phyloP scores from a whole-genome alignment of 2,113 vertebrate genomes.

The Bucco capensis region DNA sequence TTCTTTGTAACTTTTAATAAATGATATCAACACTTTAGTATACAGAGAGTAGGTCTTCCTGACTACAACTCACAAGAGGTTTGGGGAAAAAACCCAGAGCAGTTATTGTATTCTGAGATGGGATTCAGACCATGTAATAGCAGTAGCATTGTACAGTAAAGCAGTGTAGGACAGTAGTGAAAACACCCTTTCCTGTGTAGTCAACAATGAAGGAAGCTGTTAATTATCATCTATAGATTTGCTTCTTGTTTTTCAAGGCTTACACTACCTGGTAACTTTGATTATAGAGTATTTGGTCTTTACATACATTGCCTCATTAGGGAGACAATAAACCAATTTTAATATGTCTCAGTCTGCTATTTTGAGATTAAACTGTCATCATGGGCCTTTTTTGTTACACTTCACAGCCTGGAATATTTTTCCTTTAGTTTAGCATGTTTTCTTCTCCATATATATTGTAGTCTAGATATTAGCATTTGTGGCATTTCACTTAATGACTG shows the following conservation, averaged over 20 bases:
- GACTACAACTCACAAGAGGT: constrained; percentile 55
- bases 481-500: constrained; percentile 12
- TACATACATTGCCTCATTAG: constrained; percentile 57
- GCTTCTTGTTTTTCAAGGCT: constrained; percentile 26
- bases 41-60: constrained; percentile 60
- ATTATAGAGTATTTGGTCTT: constrained; percentile 46
- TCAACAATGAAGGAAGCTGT: constrained; percentile 12
- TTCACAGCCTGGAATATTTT: constrained; percentile 55
- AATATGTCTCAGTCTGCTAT: constrained; percentile 58
- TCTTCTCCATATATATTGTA: constrained; percentile 3
- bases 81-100: constrained; percentile 67
- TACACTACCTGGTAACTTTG: constrained; percentile 40
- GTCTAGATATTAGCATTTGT: constrained; percentile 11
- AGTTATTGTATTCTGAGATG: constrained; percentile 65
- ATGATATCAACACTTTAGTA: constrained; percentile 69
- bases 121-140: not conserved
- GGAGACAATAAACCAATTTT: constrained; percentile 65
- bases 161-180: not conserved
- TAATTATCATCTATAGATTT: constrained; percentile 43
- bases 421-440: constrained; percentile 20
- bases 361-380: constrained; percentile 56
- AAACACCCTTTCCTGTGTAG: not conserved
- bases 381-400: constrained; percentile 63
- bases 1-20: constrained; percentile 75
- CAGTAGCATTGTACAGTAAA: not conserved